Conservation (phyloP, 2,113 vertebrate species). For the Xiphophorus hellerii region DNA sequence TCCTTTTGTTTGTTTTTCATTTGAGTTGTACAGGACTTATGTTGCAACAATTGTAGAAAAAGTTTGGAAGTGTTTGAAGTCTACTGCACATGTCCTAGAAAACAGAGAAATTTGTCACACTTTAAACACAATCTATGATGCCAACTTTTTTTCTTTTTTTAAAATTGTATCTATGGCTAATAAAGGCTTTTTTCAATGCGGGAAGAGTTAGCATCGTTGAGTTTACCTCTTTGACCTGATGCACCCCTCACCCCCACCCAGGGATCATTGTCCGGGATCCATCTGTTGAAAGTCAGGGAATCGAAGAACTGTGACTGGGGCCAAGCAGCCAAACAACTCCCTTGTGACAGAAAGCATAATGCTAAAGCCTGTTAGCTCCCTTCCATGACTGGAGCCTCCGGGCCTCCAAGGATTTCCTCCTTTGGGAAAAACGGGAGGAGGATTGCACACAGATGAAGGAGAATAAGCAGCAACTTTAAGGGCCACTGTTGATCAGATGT, state of each 20-base stretch:
- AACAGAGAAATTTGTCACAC: no score
- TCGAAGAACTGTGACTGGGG: slow-evolving; percentile 51
- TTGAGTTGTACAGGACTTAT: no score
- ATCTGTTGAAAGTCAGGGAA: slow-evolving; percentile 33
- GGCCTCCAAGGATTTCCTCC: slow-evolving; percentile 43
- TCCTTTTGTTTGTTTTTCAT: no score
- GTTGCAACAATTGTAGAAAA: no score
- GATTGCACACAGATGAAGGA: slow-evolving; percentile 18
- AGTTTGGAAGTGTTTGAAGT: no score
- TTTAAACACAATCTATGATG: background rate
- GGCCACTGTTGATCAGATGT: slow-evolving; percentile 39
- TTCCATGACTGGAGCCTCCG: slow-evolving; percentile 28
- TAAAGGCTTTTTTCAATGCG: background rate
- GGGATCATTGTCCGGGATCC: slow-evolving; percentile 18
- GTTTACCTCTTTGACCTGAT: slow-evolving; percentile 37
- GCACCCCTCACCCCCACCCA: background rate
- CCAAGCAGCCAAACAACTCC: slow-evolving; percentile 48
- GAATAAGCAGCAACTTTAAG: slow-evolving; percentile 30
- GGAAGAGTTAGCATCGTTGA: background rate
- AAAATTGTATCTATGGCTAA: background rate
- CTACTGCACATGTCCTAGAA: no score
- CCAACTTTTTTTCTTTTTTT: background rate
- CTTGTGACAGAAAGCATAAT: slow-evolving; percentile 36
- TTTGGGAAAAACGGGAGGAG: slow-evolving; percentile 12
- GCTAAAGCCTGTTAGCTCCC: slow-evolving; percentile 53